These are phyloP conservation scores for Nemurella pictetii DNA, from an alignment of 2,888 invertebrate species.

Conservation along the genomic window DNA sequence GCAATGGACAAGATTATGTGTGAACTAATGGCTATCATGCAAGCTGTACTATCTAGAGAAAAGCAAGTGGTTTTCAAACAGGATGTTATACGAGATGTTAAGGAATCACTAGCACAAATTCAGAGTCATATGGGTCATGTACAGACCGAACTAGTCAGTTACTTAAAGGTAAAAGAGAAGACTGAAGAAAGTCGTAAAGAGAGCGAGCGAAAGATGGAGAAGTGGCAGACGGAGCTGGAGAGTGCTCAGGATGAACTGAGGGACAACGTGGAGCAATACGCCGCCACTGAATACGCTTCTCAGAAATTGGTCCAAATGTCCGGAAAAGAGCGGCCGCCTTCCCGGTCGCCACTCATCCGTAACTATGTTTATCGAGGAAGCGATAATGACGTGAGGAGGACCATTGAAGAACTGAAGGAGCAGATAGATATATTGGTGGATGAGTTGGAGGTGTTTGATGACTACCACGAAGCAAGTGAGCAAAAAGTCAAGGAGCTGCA, in stretches of 20 bases:
- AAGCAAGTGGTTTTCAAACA: slow-evolving; percentile 4
- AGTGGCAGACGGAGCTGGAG: neutral
- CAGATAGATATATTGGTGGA: neutral
- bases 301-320: neutral
- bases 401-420: neutral
- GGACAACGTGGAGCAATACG: slow-evolving; percentile 3
- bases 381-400: neutral
- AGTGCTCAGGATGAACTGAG: slow-evolving; percentile 13
- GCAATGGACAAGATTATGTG: slow-evolving; percentile 1
- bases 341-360: neutral
- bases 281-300: neutral
- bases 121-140: neutral
- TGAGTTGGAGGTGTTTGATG: neutral
- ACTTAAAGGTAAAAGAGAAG: neutral
- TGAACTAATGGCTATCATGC: neutral
- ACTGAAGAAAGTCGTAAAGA: slow-evolving; percentile 4
- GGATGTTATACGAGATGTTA: neutral
- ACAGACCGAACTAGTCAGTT: neutral
- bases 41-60: neutral
- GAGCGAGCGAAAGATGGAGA: slow-evolving; percentile 18
- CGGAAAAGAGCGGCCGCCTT: neutral
- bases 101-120: neutral
- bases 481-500: neutral
- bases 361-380: slow-evolving; percentile 3
- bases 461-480: neutral